These are phyloP conservation scores for Dipus sagitta DNA, from an alignment of 2,797 vertebrate genomes.

Conservation along the genomic window DNA sequence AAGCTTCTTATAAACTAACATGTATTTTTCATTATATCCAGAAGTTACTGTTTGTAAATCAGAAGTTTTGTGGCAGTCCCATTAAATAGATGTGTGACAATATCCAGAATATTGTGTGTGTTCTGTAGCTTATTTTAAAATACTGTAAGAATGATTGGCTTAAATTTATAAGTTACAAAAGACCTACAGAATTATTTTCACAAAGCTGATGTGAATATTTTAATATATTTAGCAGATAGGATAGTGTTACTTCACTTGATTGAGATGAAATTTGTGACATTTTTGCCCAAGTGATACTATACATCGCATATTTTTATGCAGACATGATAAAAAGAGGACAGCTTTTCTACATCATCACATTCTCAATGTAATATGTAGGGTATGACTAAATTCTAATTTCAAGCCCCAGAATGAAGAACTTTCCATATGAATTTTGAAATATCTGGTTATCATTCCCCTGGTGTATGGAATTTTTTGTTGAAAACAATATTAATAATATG, in stretches of 20 bases:
- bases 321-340: conserved; percentile 48
- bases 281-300: conserved; percentile 37
- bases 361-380: conserved; percentile 53
- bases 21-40: background rate
- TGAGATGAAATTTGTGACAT: conserved; percentile 55
- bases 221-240: conserved; percentile 16
- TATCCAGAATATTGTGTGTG: background rate
- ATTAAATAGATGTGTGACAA: background rate
- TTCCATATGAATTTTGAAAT: conserved; percentile 30
- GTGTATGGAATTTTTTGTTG: background rate
- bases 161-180: conserved; percentile 43
- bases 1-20: conserved; percentile 41
- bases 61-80: conserved; percentile 13
- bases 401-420: conserved; percentile 38
- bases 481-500: background rate
- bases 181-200: background rate
- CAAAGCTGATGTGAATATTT: conserved; percentile 18
- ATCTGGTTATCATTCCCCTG: background rate
- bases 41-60: conserved; percentile 25
- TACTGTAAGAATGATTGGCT: conserved; percentile 1
- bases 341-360: conserved; percentile 35
- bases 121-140: conserved; percentile 49
- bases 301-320: conserved; percentile 43
- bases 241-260: conserved; percentile 42
- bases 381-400: conserved; percentile 61